These are phyloP conservation scores for Cinclus cinclus DNA, from an alignment of 2,113 vertebrate species.

Conservation along the genomic window DNA sequence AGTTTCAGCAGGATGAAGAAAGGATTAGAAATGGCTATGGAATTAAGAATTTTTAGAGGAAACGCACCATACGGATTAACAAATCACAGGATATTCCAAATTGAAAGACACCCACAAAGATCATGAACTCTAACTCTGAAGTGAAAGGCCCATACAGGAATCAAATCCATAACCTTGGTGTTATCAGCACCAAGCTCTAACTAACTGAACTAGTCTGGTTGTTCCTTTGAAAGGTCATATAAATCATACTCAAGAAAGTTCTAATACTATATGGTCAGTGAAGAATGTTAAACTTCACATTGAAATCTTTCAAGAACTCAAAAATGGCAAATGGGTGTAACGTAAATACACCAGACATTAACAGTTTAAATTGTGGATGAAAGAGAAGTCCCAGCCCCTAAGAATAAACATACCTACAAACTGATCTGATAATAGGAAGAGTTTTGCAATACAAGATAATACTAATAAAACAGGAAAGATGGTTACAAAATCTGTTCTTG, in stretches of 20 bases:
- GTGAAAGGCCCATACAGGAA: not conserved
- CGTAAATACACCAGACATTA: not conserved
- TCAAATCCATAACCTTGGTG: not conserved
- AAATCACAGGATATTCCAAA: not conserved
- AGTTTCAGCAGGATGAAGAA: not conserved
- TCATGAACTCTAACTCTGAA: not conserved
- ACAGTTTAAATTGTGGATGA: not conserved
- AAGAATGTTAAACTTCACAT: not conserved
- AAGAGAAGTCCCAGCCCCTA: not conserved
- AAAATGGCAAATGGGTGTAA: constrained; percentile 1
- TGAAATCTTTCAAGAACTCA: not conserved
- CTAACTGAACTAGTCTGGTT: not conserved
- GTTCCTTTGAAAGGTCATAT: not conserved
- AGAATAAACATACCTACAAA: constrained; percentile 54
- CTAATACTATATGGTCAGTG: not conserved
- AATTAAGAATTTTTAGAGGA: not conserved
- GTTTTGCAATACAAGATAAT: constrained; percentile 26
- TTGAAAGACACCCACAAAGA: not conserved
- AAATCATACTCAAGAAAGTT: not conserved
- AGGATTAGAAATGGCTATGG: not conserved
- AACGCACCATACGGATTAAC: not conserved
- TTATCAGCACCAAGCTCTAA: not conserved
- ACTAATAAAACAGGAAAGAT: constrained; percentile 40
- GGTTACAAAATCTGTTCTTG: constrained; percentile 7
- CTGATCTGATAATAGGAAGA: constrained; percentile 1